Percentiles rank a stretch among this genome's conserved stretches.
Evolutionary conservation across 2,797 vertebrate species (phyloP).

Genomic region (Sciaenops ocellatus): DNA sequence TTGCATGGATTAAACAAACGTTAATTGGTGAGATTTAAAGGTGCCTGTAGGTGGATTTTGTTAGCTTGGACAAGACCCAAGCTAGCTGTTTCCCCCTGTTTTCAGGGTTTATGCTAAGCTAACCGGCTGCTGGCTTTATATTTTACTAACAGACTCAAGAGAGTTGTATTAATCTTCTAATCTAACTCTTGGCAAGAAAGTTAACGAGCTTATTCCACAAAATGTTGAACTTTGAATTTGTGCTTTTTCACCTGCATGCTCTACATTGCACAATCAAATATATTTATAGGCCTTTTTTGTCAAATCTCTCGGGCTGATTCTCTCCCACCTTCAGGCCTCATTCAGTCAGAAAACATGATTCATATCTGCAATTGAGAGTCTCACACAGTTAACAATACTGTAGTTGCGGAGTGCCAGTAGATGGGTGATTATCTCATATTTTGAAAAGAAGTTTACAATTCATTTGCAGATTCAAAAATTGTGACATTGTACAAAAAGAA

Average conservation of each 20-base stretch:
- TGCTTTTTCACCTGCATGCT: neutral
- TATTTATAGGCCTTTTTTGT: conserved; percentile 22
- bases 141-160: neutral
- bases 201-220: neutral
- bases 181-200: neutral
- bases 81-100: neutral
- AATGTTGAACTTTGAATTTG: conserved; percentile 2
- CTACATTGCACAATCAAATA: neutral
- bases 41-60: neutral
- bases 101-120: neutral
- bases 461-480: conserved; percentile 2
- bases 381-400: conserved; percentile 6
- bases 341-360: conserved; percentile 32
- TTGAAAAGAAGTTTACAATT: conserved; percentile 8
- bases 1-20: neutral
- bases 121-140: neutral
- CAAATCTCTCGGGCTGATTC: conserved; percentile 12
- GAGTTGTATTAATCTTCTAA: neutral
- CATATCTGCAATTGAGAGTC: neutral
- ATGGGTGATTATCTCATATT: conserved; percentile 16
- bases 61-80: neutral
- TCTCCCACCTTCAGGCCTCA: conserved; percentile 7
- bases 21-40: neutral
- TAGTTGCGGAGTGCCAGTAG: conserved; percentile 24
- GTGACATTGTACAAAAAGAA: neutral